phyloP scores from a whole-genome alignment of 2,113 vertebrate genomes.

The Phaetusa simplex region DNA sequence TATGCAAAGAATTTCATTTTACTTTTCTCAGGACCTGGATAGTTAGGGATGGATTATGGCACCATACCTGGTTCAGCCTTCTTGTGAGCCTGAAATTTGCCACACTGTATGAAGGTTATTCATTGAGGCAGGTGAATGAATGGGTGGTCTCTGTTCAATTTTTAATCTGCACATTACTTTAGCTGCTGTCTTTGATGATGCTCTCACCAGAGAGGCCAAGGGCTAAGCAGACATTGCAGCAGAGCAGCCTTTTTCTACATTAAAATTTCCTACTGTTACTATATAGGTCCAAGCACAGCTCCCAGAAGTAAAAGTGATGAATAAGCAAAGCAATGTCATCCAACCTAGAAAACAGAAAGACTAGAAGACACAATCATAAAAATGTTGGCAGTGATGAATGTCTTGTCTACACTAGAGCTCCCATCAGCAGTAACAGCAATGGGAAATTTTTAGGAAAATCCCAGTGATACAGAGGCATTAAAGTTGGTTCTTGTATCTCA shows the following conservation, averaged over 20 bases:
- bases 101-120: neutral
- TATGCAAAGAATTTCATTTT: neutral
- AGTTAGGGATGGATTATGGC: neutral
- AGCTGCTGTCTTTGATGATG: neutral
- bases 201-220: neutral
- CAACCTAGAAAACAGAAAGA: neutral
- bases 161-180: neutral
- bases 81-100: neutral
- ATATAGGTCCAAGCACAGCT: neutral
- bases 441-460: neutral
- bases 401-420: neutral
- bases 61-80: neutral
- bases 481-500: neutral
- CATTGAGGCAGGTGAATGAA: neutral
- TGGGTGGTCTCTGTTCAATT: neutral
- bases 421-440: neutral
- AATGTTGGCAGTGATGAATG: neutral
- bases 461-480: neutral
- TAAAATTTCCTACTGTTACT: neutral
- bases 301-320: conserved; percentile 10
- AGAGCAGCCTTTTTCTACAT: neutral
- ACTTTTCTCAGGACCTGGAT: neutral
- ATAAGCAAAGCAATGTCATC: neutral
- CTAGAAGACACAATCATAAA: conserved; percentile 4
- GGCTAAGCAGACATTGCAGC: neutral